Evolutionary conservation across 2,888 invertebrate species (phyloP).

Genomic region (Tetropium fuscum): DNA sequence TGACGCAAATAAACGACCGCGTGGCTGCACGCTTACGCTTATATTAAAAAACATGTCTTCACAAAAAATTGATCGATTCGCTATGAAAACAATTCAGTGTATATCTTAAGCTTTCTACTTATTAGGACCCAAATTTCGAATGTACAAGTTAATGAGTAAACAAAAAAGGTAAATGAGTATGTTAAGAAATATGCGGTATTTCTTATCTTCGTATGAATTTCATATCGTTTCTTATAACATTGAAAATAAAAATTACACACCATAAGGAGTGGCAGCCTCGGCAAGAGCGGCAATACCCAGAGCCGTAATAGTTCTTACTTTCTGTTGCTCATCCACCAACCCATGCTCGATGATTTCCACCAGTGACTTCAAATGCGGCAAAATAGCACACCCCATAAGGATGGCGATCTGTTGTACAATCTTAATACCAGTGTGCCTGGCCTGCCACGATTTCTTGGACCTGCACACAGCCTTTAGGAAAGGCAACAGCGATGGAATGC

Average conservation of each 20-base stretch:
- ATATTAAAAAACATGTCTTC: no score
- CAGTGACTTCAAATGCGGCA: conserved; percentile 96
- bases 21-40: no score
- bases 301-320: conserved; percentile 98
- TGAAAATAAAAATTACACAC: conserved; percentile 61
- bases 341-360: conserved; percentile 99
- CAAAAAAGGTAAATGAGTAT: no score
- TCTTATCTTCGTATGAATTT: no score
- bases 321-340: conserved; percentile 98
- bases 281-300: conserved; percentile 98
- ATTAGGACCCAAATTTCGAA: no score
- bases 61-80: no score
- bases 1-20: no score
- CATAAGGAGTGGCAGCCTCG: conserved; percentile 99
- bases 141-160: no score
- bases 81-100: no score
- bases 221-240: no score
- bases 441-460: conserved; percentile 99
- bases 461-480: conserved; percentile 99
- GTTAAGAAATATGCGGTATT: no score
- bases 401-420: conserved; percentile 99
- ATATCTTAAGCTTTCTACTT: no score
- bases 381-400: conserved; percentile 98
- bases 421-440: conserved; percentile 97
- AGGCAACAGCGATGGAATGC: conserved; percentile 96